phyloP scores from a whole-genome alignment of 2,888 invertebrate species.

The Archips crataeganus region DNA sequence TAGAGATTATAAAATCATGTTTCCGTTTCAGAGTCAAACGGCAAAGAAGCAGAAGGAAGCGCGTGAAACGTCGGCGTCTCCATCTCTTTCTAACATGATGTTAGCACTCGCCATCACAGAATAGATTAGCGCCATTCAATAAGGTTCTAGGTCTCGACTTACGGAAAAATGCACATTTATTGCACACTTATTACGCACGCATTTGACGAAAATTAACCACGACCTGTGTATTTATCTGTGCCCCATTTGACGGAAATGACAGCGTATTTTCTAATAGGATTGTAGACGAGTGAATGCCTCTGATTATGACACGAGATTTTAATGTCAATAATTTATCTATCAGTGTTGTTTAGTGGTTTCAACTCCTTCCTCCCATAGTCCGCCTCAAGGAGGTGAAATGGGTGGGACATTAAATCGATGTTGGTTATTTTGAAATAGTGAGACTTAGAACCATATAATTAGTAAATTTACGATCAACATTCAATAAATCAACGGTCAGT shows the following conservation, averaged over 20 bases:
- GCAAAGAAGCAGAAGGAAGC: conserved; percentile 36
- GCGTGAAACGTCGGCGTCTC: conserved; percentile 21
- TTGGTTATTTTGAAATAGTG: background rate
- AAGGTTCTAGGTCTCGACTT: background rate
- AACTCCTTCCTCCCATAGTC: background rate
- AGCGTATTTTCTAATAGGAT: too few relatives aligned
- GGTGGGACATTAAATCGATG: background rate
- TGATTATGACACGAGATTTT: too few relatives aligned
- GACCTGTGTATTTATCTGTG: too few relatives aligned
- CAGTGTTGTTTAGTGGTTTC: background rate
- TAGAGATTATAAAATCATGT: too few relatives aligned
- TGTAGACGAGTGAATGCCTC: too few relatives aligned
- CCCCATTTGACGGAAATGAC: too few relatives aligned
- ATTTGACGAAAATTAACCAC: too few relatives aligned
- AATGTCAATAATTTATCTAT: background rate
- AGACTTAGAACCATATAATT: background rate
- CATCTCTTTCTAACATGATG: conserved; percentile 61
- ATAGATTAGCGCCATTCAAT: conserved; percentile 44
- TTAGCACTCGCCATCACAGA: conserved; percentile 65
- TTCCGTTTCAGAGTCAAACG: conserved; percentile 12
- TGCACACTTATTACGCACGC: too few relatives aligned
- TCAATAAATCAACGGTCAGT: background rate
- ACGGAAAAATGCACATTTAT: too few relatives aligned
- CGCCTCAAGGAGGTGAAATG: background rate
- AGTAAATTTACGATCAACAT: background rate